Evolutionary conservation across 2,797 vertebrate species (phyloP), one percentile per base, ranked within the genome.

Genomic region (Danionella dracula): DNA sequence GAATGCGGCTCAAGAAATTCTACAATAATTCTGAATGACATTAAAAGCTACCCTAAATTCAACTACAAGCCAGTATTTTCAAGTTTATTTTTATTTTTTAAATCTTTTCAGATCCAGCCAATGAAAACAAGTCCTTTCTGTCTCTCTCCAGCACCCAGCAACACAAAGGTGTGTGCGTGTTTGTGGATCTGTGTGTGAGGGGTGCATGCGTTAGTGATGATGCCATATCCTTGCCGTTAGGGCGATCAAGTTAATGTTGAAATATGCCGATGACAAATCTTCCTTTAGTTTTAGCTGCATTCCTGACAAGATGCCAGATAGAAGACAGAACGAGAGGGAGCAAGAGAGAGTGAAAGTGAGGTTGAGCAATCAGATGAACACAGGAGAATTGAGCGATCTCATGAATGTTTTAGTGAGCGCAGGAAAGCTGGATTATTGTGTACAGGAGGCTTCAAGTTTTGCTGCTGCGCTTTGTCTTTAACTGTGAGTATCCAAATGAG

Each of bases 61-160:
- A n/a, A n/a, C n/a, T n/a, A n/a, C n/a, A n/a, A n/a, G n/a, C n/a
- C n/a, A n/a, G n/a, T n/a, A n/a, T n/a, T n/a, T n/a, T n/a, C n/a
- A n/a, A n/a, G n/a, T n/a, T n/a, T n/a, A n/a, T n/a, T n/a, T n/a
- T n/a, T n/a, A n/a, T n/a, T n/a, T n/a, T n/a, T n/a, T n/a, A n/a
- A n/a, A n/a, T n/a, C n/a, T n/a, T 29, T 40, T 5, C 77, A 93
- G 91, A 85, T 89, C 60, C 89, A 91, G 80, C 87, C 85, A 59
- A 92, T 85, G 84, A 94, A 92, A 79, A 82, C 82, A 68, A 88
- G 90, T 53, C 87, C 88, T 0, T 93, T 87, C 81, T 87, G 89
- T 48, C 72, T 89, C 13, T 92, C 92, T 72, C 92, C 92, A 12
- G 78, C 83, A 48, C 78, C 80, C 64, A 83, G 87, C 62, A 85